Conservation (phyloP, 2,888 invertebrate genomes). For the Rutpela maculata region DNA sequence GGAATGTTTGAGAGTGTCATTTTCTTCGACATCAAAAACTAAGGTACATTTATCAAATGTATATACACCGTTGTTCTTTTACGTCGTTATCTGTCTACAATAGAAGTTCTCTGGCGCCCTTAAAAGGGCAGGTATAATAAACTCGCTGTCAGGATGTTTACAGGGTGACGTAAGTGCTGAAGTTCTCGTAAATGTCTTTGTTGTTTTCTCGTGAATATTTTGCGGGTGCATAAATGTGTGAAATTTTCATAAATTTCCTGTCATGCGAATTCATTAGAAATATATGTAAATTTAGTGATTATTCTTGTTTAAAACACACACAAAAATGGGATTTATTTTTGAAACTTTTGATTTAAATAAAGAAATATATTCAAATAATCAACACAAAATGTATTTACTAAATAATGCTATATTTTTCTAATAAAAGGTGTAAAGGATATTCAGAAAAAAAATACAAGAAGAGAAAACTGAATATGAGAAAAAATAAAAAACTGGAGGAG, state of each 20-base stretch:
- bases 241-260: neutral
- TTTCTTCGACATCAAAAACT: slow-evolving; percentile 46
- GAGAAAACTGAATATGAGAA: too few species aligned
- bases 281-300: neutral
- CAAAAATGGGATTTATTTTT: neutral
- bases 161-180: slow-evolving; percentile 29
- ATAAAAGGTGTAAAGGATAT: too few species aligned
- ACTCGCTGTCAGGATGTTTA: slow-evolving; percentile 26
- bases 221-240: slow-evolving; percentile 8
- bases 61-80: slow-evolving; percentile 28
- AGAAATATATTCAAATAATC: neutral
- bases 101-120: slow-evolving; percentile 43
- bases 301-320: neutral
- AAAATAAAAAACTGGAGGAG: too few species aligned
- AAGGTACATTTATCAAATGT: slow-evolving; percentile 46
- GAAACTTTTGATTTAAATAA: neutral
- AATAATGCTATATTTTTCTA: too few species aligned
- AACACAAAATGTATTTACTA: too few species aligned
- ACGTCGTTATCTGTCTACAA: slow-evolving; percentile 42
- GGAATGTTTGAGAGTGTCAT: slow-evolving; percentile 45
- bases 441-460: too few species aligned
- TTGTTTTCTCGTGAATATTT: slow-evolving; percentile 7
- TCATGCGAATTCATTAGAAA: neutral
- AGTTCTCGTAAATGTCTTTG: slow-evolving; percentile 25
- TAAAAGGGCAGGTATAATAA: slow-evolving; percentile 38